Evolutionary conservation across 2,888 invertebrate species (phyloP).

Genomic region (Cremastobaeus sp.): DNA sequence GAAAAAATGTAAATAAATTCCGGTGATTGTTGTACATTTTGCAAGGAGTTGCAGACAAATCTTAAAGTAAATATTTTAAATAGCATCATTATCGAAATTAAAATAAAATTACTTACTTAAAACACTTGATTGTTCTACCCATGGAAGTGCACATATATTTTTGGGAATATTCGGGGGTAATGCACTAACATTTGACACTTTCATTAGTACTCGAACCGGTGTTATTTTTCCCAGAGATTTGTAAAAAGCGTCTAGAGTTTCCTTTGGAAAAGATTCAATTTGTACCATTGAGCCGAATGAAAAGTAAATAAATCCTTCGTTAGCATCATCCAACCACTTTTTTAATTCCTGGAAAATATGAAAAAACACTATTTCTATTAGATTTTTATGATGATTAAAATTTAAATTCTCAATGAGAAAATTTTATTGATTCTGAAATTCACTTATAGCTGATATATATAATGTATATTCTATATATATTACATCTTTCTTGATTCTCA

Average conservation of each 20-base stretch:
- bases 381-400: not conserved
- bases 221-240: slow-evolving; percentile 68
- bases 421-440: too few relatives aligned
- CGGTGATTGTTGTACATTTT: too few relatives aligned
- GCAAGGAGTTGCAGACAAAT: too few relatives aligned
- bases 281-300: slow-evolving; percentile 74
- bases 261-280: slow-evolving; percentile 69
- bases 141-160: slow-evolving; percentile 64
- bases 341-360: slow-evolving; percentile 66
- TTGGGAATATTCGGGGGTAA: slow-evolving; percentile 66
- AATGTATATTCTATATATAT: too few relatives aligned
- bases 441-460: too few relatives aligned
- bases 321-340: slow-evolving; percentile 73
- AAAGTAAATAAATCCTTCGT: slow-evolving; percentile 73
- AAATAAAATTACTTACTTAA: too few relatives aligned
- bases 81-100: too few relatives aligned
- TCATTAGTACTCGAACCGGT: slow-evolving; percentile 71
- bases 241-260: slow-evolving; percentile 66
- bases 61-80: too few relatives aligned
- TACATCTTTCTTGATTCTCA: too few relatives aligned
- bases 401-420: too few relatives aligned
- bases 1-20: too few relatives aligned
- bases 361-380: not conserved
- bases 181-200: slow-evolving; percentile 66
- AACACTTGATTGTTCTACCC: slow-evolving; percentile 75